Conservation (phyloP, 2,797 vertebrate genomes). For the Neosalanx taihuensis region DNA sequence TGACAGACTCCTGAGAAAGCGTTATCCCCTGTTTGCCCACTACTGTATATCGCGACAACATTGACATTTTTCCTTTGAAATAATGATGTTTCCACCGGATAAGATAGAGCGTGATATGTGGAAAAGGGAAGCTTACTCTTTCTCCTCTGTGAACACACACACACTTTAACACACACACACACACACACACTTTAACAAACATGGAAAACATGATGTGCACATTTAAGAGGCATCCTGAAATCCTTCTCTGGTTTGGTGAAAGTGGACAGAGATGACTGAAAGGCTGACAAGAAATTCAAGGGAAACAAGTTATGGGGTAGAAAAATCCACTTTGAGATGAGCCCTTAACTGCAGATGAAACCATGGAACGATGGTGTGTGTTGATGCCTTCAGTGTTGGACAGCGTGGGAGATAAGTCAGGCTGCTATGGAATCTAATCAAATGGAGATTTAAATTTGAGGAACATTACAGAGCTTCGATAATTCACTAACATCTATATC, state of each 20-base stretch:
- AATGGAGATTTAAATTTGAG: conserved; percentile 31
- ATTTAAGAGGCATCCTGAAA: conserved; percentile 44
- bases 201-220: conserved; percentile 19
- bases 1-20: conserved; percentile 6
- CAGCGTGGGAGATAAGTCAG: neutral
- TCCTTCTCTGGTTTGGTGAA: conserved; percentile 24
- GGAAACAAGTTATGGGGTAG: neutral
- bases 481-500: conserved; percentile 34
- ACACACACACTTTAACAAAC: conserved; percentile 18
- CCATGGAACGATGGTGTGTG: too few species aligned
- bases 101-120: conserved; percentile 33
- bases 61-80: conserved; percentile 31
- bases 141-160: conserved; percentile 53
- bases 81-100: conserved; percentile 38
- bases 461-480: conserved; percentile 38
- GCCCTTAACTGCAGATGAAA: too few species aligned
- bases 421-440: neutral
- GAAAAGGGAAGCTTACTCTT: conserved; percentile 39
- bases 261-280: conserved; percentile 29
- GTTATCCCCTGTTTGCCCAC: conserved; percentile 11
- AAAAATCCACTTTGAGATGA: too few species aligned
- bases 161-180: conserved; percentile 31
- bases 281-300: neutral
- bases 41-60: conserved; percentile 4
- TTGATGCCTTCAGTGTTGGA: too few species aligned